Base-by-base conservation (phyloP, 2,888 invertebrate genomes). In the Drosophila atripex region DNA sequence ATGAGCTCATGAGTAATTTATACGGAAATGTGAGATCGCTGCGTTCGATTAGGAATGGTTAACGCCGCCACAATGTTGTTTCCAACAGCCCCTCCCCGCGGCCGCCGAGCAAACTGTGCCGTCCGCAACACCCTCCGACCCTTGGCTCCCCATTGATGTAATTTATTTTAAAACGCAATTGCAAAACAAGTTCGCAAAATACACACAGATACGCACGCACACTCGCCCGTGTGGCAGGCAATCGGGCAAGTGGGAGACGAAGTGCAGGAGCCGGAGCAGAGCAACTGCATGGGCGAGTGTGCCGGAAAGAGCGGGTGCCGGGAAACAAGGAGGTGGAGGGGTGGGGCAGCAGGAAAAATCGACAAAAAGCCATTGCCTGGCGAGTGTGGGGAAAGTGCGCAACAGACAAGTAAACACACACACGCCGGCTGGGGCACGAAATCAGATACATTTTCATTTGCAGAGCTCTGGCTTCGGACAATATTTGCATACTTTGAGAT, bases 121-220 rank as follows among this genome's bases (percentile, higher is more conserved):
- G 32, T 16, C 14, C 38, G 14, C 16, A 0, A 5, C 8, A 38
- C 14, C 38, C 12, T 3, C 12, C 41, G 39, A 28, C 47, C 21
- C 43, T 46, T 28, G 35, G 47, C 28, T 25, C 46, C 46, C 16
- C 46, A 64, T 69, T 83, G 84, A 71, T 80, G 84, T 86, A 83
- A 86, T 80, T 72, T 77, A 83, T 76, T 86, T 78, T 80, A 69
- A 76, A 86, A 86, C 82, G 87, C 85, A 86, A 86, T 84, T 80
- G 71, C 72, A 69, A 68, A 78, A 75, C 61, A 76, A 74, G 79
- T 65, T 74, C 57, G 65, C 66, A 76, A 78, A 73, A 71, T 54
- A 66, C 45, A 75, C 56, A 53, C 51, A 41, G 38, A 38, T 38
- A 54, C 28, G 50, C 38, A 46, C 58, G 14, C 16, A 21, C 35